phyloP scores from a whole-genome alignment of 2,797 vertebrate species.

The Cyprinella venusta region DNA sequence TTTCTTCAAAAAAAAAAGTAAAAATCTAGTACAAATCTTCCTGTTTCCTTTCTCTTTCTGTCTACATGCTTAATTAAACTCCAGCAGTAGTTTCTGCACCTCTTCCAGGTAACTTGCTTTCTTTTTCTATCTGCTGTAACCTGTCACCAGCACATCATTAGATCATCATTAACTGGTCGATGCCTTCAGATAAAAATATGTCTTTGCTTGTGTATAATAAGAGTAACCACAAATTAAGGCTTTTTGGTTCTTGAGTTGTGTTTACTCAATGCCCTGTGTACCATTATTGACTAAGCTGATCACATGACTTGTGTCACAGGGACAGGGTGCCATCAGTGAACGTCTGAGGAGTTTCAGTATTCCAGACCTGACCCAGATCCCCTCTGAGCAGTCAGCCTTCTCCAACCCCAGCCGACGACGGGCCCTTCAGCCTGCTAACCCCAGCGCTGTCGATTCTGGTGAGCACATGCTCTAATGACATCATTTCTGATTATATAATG shows the following conservation, averaged over 20 bases:
- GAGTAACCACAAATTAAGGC: background rate
- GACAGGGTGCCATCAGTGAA: constrained; percentile 88
- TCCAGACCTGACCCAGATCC: constrained; percentile 83
- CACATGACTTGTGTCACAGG: constrained; percentile 67
- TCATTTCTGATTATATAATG: background rate
- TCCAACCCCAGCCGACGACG: constrained; percentile 75
- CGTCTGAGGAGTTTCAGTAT: constrained; percentile 86
- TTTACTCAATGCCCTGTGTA: background rate
- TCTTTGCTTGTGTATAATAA: background rate
- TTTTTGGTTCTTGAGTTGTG: background rate
- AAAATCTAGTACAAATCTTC: constrained; percentile 20
- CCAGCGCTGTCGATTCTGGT: constrained; percentile 63
- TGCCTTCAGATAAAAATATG: background rate
- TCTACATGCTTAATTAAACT: constrained; percentile 49
- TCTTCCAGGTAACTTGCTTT: constrained; percentile 36
- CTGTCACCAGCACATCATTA: constrained; percentile 1
- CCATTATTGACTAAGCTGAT: background rate
- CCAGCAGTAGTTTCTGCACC: constrained; percentile 28
- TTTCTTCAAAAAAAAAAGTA: background rate
- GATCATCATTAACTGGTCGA: background rate
- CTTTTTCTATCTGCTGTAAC: constrained; percentile 22
- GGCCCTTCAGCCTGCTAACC: constrained; percentile 57
- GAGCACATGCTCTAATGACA: constrained; percentile 3
- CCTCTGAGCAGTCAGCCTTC: constrained; percentile 77
- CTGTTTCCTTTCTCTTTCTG: constrained; percentile 36